Evolutionary conservation across 1,140 invertebrate genomes (phyloP), one percentile per base, ranked within the genome.

Genomic region (Polyergus mexicanus): DNA sequence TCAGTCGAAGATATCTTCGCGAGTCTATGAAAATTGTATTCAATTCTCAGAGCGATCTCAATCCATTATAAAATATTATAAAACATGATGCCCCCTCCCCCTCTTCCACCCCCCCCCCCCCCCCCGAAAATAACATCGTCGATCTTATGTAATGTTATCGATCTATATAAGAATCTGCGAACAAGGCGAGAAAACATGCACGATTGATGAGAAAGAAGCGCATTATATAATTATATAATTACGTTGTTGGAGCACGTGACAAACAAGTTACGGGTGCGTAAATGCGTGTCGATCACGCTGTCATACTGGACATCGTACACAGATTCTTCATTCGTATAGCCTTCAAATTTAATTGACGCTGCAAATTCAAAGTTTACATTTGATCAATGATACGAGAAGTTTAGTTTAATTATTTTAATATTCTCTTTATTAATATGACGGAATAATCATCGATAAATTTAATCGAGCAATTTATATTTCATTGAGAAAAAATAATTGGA

Each of bases 131-230:
- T 41, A 7, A 51, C 3, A 32, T 51, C 22, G 16, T 60, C 1
- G 8, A 32, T 44, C 41, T 63, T 76, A 44, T 10, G 19, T 76
- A 76, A 76, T 16, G 1, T 63, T 76, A 63, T 63, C 58, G 38
- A 16, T 13, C 28, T 6, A 63, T 25, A 38, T 63, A 22, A 76
- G 28, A 44, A 76, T 32, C 0, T 41, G 56, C 38, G 16, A 32
- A 76, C 22, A 8, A 76, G 22, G 38, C 22, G 74, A 25, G 6
- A 32, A 13, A 62, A 16, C 11, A 16, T 25, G 28, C 4, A 38
- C 11, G 19, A 32, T 22, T 7, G 5, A 13, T n/a, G 10, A 60
- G 25, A 44, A 28, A 60, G 13, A 51, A 19, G 4, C 8, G 10
- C 5, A 32, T 63, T 77, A 19, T 51, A 65, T 13, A 44, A 44